Conservation (phyloP, 2,113 vertebrate genomes). For the Hiodon tergisus region DNA sequence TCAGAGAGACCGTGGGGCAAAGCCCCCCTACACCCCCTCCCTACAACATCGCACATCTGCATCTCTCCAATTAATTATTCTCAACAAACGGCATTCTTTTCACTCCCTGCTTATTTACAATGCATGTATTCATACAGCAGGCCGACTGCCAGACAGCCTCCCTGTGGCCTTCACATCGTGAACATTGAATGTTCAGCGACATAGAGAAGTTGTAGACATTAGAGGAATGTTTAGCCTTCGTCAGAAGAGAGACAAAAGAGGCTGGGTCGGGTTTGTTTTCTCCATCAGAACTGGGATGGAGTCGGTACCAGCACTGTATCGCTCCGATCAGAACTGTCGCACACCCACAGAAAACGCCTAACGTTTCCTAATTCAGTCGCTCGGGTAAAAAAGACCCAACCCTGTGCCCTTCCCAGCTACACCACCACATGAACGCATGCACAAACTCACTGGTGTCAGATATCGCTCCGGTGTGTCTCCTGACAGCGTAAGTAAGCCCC, state of each 20-base stretch:
- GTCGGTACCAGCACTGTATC: too few species aligned
- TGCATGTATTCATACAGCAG: conserved; percentile 45
- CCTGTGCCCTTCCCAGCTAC: background rate
- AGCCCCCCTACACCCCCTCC: conserved; percentile 10
- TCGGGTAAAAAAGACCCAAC: background rate
- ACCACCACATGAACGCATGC: background rate
- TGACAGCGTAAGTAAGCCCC: conserved; percentile 2
- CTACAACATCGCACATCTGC: conserved; percentile 55
- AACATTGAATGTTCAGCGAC: too few species aligned
- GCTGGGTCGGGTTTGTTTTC: too few species aligned
- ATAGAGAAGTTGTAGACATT: too few species aligned
- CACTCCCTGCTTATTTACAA: conserved; percentile 53
- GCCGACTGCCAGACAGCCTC: background rate
- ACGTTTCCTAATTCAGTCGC: too few species aligned
- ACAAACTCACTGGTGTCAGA: background rate
- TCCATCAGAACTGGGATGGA: too few species aligned
- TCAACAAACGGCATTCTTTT: conserved; percentile 57
- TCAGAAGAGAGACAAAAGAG: too few species aligned
- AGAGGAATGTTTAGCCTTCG: too few species aligned
- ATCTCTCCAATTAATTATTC: conserved; percentile 62
- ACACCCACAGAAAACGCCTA: too few species aligned
- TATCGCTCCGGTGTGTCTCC: conserved; percentile 10
- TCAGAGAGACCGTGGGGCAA: background rate
- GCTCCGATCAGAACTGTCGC: too few species aligned
- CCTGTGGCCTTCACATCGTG: too few species aligned